Percentiles rank a stretch among this genome's conserved stretches.
These are phyloP conservation scores for Hypocryptadius cinnamomeus DNA, from an alignment of 2,113 vertebrate species.

Conservation along the genomic window DNA sequence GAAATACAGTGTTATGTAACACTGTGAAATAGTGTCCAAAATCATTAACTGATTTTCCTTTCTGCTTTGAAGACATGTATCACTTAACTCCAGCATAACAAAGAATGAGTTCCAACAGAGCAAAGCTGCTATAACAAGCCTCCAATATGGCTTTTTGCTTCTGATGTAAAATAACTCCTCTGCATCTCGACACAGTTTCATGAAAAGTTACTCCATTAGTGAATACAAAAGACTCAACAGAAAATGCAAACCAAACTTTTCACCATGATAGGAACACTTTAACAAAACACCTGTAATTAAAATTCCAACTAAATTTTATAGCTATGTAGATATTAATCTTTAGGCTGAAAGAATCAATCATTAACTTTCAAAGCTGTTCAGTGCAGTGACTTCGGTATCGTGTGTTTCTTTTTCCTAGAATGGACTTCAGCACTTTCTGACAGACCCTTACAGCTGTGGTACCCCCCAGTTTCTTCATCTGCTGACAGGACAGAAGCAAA, in stretches of 20 bases:
- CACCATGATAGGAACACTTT: neutral
- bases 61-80: neutral
- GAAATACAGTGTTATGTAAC: too few species aligned
- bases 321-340: neutral
- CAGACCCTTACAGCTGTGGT: neutral
- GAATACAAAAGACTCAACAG: neutral
- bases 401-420: neutral
- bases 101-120: neutral
- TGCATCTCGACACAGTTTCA: neutral
- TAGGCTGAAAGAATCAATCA: neutral
- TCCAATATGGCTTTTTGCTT: neutral
- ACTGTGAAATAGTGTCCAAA: neutral
- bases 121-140: neutral
- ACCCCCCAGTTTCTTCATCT: neutral
- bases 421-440: constrained; percentile 4
- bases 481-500: neutral
- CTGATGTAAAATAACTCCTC: neutral
- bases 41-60: neutral
- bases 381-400: neutral
- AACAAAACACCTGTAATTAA: neutral
- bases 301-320: neutral
- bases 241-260: neutral
- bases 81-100: neutral
- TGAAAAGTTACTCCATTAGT: neutral
- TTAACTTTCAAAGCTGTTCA: neutral